These are phyloP conservation scores for Parnassius orleans DNA, from an alignment of 2,888 invertebrate species.

Conservation along the genomic window DNA sequence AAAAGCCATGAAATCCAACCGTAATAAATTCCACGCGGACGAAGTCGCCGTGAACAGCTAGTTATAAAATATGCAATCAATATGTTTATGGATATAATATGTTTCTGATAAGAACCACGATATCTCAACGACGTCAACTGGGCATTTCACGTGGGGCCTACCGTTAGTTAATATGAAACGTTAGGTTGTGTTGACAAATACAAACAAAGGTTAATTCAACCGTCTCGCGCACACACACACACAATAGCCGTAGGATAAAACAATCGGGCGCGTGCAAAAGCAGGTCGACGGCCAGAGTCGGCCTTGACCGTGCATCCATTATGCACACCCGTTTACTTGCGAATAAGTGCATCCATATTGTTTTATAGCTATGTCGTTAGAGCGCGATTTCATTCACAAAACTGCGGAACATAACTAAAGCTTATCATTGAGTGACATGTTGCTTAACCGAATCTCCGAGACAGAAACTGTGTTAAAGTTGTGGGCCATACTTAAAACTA, in stretches of 20 bases:
- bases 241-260: conserved; percentile 52
- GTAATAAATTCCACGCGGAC: too few species aligned
- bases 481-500: too few species aligned
- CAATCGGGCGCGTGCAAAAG: conserved; percentile 67
- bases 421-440: neutral
- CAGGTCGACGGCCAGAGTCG: conserved; percentile 57
- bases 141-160: conserved; percentile 5
- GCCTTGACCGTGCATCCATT: conserved; percentile 77
- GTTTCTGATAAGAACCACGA: conserved; percentile 9
- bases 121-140: conserved; percentile 2
- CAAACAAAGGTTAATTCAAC: conserved; percentile 42
- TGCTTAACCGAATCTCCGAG: too few species aligned
- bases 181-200: conserved; percentile 19
- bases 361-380: conserved; percentile 22
- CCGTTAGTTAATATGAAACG: neutral
- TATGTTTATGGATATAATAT: conserved; percentile 7
- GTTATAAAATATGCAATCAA: conserved; percentile 12
- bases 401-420: neutral
- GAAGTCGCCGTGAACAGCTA: too few species aligned
- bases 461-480: too few species aligned
- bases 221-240: conserved; percentile 38
- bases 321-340: conserved; percentile 75
- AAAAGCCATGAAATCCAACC: too few species aligned
- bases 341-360: conserved; percentile 65
- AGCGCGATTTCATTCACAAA: conserved; percentile 18